Evolutionary conservation across 2,113 vertebrate genomes (phyloP).

Genomic region (Corydoras sp.): DNA sequence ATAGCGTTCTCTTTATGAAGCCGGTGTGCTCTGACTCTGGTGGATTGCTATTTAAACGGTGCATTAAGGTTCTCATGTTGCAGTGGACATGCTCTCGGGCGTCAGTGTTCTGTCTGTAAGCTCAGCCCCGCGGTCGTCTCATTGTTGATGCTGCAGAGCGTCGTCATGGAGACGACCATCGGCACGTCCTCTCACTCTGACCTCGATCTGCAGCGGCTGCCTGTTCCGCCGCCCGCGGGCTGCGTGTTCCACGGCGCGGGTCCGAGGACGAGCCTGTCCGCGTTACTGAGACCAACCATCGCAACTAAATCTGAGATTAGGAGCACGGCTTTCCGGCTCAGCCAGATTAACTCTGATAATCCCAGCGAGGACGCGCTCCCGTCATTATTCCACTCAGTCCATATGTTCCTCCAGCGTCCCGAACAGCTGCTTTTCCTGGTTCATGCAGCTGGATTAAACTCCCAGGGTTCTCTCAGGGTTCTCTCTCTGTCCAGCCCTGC

Average conservation of each 20-base stretch:
- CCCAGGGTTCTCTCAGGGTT: conserved; percentile 10
- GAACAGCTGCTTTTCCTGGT: conserved; percentile 33
- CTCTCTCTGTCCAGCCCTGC: conserved; percentile 9
- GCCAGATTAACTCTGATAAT: conserved; percentile 48
- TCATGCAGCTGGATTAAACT: conserved; percentile 28
- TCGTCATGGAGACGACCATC: too few relatives aligned
- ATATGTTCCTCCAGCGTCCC: conserved; percentile 37
- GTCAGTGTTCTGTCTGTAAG: too few relatives aligned
- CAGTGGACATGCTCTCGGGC: too few relatives aligned
- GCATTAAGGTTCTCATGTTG: too few relatives aligned
- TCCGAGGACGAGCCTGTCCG: conserved; percentile 23
- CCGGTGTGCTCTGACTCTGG: too few relatives aligned
- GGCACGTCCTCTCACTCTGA: too few relatives aligned
- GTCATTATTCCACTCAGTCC: conserved; percentile 20
- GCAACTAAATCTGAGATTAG: conserved; percentile 41
- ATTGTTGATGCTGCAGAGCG: too few relatives aligned
- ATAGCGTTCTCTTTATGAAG: too few relatives aligned
- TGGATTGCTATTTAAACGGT: too few relatives aligned
- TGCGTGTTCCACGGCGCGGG: conserved; percentile 17
- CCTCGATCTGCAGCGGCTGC: background rate
- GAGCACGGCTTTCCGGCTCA: conserved; percentile 36
- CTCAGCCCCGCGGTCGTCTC: too few relatives aligned
- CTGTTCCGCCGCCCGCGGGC: background rate
- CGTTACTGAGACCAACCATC: conserved; percentile 34
- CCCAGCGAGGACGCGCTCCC: conserved; percentile 26